Conservation (phyloP, 2,888 invertebrate species). For the Drosophila recens region DNA sequence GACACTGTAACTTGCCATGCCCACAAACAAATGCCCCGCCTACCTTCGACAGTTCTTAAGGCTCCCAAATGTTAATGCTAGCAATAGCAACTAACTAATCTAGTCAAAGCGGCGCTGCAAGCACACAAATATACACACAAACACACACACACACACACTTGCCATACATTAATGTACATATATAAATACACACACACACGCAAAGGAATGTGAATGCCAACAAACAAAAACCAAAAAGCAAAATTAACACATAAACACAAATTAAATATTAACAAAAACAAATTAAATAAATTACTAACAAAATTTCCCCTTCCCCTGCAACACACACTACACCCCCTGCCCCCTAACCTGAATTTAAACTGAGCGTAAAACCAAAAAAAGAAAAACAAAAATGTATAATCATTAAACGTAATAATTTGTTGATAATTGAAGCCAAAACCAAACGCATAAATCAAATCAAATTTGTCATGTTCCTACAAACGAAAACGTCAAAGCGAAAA, state of each 20-base stretch:
- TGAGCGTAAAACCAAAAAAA: conserved; percentile 19
- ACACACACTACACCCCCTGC: too few species aligned
- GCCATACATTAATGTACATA: conserved; percentile 18
- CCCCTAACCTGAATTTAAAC: conserved; percentile 43
- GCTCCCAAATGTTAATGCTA: conserved; percentile 16
- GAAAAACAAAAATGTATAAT: conserved; percentile 6
- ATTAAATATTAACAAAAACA: not conserved
- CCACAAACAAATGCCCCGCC: conserved; percentile 6
- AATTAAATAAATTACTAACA: conserved; percentile 14
- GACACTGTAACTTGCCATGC: conserved; percentile 29
- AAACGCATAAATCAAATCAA: conserved; percentile 26
- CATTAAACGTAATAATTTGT: conserved; percentile 33
- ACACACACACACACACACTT: conserved; percentile 20
- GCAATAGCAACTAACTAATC: conserved; percentile 34
- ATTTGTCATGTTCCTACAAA: conserved; percentile 50
- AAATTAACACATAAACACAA: conserved; percentile 4
- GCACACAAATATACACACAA: conserved; percentile 27
- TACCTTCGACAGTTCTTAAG: conserved; percentile 1
- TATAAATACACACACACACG: conserved; percentile 12
- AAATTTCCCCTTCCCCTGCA: not conserved
- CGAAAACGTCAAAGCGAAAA: conserved; percentile 15
- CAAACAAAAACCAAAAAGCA: conserved; percentile 25
- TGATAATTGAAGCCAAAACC: conserved; percentile 46
- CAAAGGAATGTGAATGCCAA: conserved; percentile 50
- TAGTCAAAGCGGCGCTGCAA: conserved; percentile 57